Percentiles rank a stretch among this genome's conserved stretches.
Evolutionary conservation across 2,888 invertebrate species (phyloP).

Genomic region (Aspidiotus rigidus): DNA sequence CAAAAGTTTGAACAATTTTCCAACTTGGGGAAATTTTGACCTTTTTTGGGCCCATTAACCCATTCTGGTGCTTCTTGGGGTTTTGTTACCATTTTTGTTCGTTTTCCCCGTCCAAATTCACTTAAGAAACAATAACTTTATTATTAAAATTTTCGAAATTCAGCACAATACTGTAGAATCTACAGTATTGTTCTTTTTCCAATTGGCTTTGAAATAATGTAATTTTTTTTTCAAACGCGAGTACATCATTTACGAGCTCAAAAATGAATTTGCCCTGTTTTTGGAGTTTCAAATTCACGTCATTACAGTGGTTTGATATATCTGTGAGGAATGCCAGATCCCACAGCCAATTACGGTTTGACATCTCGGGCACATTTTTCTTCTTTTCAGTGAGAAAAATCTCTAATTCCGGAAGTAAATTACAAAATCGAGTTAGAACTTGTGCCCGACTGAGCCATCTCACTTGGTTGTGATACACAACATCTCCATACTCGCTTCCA

Average conservation of each 20-base stretch:
- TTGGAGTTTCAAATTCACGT: not conserved
- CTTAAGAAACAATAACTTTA: too few species aligned
- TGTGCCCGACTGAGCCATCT: constrained; percentile 19
- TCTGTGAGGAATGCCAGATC: not conserved
- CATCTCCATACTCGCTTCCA: constrained; percentile 21
- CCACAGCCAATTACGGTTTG: too few species aligned
- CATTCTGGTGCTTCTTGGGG: too few species aligned
- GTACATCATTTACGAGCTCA: not conserved
- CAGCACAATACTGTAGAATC: too few species aligned
- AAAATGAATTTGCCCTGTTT: not conserved
- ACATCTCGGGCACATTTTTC: too few species aligned
- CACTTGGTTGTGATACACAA: constrained; percentile 8
- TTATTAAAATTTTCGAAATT: too few species aligned
- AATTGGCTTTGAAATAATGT: not conserved
- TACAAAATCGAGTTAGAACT: not conserved
- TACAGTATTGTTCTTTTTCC: too few species aligned
- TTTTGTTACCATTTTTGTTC: too few species aligned
- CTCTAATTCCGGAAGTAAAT: not conserved
- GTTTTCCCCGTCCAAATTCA: too few species aligned
- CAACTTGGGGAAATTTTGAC: too few species aligned
- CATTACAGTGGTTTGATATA: not conserved
- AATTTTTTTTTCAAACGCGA: not conserved
- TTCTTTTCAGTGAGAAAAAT: not conserved
- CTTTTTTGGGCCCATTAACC: too few species aligned
- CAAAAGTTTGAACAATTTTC: too few species aligned